Percentiles rank a stretch among this genome's conserved stretches.
phyloP scores from a whole-genome alignment of 2,888 invertebrate genomes.

The Archaeoteleia sp. region DNA sequence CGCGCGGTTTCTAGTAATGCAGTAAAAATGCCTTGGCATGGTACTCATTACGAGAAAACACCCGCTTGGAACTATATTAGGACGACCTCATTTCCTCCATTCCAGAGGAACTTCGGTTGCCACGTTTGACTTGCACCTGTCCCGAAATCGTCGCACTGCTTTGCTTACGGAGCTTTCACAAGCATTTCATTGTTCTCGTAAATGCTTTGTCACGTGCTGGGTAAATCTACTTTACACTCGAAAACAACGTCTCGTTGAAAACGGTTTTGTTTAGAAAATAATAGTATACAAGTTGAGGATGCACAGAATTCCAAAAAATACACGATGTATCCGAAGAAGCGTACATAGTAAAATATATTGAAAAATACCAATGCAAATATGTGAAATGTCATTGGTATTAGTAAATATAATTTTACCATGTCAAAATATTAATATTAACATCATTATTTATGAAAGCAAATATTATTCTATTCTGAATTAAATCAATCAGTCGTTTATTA shows the following conservation, averaged over 20 bases:
- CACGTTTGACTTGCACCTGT: conserved; percentile 50
- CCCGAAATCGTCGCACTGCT: conserved; percentile 34
- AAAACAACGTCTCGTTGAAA: conserved; percentile 37
- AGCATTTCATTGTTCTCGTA: conserved; percentile 47
- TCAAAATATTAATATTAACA: no score
- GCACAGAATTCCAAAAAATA: neutral
- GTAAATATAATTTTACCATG: no score
- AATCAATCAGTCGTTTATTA: no score
- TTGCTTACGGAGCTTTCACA: conserved; percentile 32
- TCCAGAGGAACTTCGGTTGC: conserved; percentile 36
- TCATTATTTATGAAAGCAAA: no score
- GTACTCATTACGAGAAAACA: conserved; percentile 47
- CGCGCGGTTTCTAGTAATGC: conserved; percentile 18
- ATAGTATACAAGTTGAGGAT: conserved; percentile 1
- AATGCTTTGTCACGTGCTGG: conserved; percentile 47
- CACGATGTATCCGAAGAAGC: no score
- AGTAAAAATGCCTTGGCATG: conserved; percentile 37
- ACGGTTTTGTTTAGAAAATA: conserved; percentile 40
- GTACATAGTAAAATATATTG: no score
- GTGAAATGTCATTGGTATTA: no score
- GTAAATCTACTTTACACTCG: conserved; percentile 48
- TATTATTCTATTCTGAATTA: no score
- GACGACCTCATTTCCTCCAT: conserved; percentile 51
- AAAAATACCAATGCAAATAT: no score
- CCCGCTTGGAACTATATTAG: conserved; percentile 47